A percentile compares a stretch with the other conserved stretches of the same genome.
phyloP scores from a whole-genome alignment of 2,113 vertebrate species.

The Dipodomys spectabilis region DNA sequence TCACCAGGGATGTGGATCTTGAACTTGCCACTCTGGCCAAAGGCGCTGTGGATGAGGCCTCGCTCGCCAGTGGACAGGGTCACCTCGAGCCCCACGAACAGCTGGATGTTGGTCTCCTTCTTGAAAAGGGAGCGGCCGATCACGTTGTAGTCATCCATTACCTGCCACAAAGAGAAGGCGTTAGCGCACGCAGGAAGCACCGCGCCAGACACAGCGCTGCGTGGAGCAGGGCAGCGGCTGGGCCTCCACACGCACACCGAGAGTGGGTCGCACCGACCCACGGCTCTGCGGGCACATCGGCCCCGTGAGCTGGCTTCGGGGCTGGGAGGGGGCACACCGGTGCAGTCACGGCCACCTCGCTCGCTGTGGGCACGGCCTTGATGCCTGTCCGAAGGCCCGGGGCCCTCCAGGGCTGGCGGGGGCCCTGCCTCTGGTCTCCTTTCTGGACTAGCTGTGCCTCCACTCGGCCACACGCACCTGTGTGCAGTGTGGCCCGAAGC shows the following conservation, averaged over 20 bases:
- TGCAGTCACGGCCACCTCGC: background rate
- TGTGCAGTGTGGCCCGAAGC: background rate
- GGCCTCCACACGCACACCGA: no score
- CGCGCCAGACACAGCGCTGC: no score
- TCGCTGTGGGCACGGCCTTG: background rate
- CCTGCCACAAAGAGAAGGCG: constrained; percentile 82
- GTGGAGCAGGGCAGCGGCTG: no score
- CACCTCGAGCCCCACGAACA: constrained; percentile 96
- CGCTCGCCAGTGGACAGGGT: constrained; percentile 94
- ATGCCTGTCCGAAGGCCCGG: background rate
- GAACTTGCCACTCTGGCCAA: constrained; percentile 98
- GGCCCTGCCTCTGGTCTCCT: background rate
- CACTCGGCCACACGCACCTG: no score
- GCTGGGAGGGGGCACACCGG: background rate
- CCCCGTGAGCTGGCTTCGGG: background rate
- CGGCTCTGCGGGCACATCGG: no score
- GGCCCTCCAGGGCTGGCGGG: background rate
- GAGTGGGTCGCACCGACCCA: no score
- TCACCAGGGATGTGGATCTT: constrained; percentile 94
- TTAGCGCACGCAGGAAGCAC: background rate
- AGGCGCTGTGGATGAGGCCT: constrained; percentile 94
- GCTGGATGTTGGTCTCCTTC: constrained; percentile 98
- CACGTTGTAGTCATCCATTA: constrained; percentile 94
- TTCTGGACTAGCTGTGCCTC: background rate
- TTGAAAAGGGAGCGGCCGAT: constrained; percentile 98